Evolutionary conservation across 2,888 invertebrate genomes (phyloP).

Genomic region (Coelogynopora nodosa): DNA sequence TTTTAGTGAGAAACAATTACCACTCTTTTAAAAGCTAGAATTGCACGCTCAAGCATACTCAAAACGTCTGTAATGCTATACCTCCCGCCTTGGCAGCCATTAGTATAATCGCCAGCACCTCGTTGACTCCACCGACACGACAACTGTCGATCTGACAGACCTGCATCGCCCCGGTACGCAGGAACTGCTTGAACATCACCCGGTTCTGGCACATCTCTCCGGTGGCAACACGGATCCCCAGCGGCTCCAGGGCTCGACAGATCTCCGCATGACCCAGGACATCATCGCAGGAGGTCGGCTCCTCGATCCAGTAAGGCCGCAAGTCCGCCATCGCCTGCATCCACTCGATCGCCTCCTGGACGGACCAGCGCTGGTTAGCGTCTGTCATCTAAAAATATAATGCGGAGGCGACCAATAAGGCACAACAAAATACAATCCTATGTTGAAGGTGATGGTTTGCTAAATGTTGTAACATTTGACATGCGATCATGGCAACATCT

Average conservation of each 20-base stretch:
- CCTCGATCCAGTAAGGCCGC: slow-evolving; percentile 82
- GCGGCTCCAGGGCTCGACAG: slow-evolving; percentile 68
- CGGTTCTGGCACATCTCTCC: slow-evolving; percentile 88
- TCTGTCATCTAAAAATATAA: slow-evolving; percentile 67
- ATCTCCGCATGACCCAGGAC: slow-evolving; percentile 79
- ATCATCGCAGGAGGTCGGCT: slow-evolving; percentile 87
- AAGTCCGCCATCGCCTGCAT: slow-evolving; percentile 73
- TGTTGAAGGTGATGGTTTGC: too few relatives aligned
- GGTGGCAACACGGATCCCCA: slow-evolving; percentile 79
- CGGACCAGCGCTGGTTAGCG: slow-evolving; percentile 70
- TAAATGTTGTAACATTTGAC: too few relatives aligned
- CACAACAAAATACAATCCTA: too few relatives aligned
- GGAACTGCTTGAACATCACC: slow-evolving; percentile 81
- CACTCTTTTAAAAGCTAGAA: too few relatives aligned
- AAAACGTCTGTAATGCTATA: too few relatives aligned
- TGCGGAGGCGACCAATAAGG: too few relatives aligned
- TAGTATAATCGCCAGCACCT: slow-evolving; percentile 78
- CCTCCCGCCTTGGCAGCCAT: slow-evolving; percentile 81
- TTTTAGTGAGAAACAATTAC: too few relatives aligned
- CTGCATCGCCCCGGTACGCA: slow-evolving; percentile 75
- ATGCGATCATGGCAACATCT: too few relatives aligned
- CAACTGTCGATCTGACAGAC: slow-evolving; percentile 86
- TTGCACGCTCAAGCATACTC: too few relatives aligned
- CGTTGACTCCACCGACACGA: slow-evolving; percentile 78
- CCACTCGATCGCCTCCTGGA: slow-evolving; percentile 78